phyloP scores from a whole-genome alignment of 2,888 invertebrate genomes.

The Germaria angustata region DNA sequence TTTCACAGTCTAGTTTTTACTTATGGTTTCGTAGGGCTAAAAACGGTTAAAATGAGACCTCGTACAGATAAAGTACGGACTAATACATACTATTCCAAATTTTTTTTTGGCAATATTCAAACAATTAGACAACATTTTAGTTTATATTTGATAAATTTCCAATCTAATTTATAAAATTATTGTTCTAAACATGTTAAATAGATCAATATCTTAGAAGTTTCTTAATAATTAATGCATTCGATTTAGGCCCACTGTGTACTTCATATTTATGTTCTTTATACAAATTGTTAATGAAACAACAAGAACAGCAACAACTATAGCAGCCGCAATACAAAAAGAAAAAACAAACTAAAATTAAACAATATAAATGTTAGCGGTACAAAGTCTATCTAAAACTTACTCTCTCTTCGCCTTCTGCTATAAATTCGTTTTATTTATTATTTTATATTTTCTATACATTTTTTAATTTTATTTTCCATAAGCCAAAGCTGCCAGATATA shows the following conservation, averaged over 20 bases:
- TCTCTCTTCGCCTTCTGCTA: slow-evolving; percentile 22
- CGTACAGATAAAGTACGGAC: no score
- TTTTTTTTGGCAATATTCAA: no score
- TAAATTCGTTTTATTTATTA: slow-evolving; percentile 25
- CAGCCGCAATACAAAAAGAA: slow-evolving; percentile 1
- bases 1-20: no score
- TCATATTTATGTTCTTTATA: slow-evolving; percentile 26
- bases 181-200: no score
- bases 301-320: not conserved
- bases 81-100: no score
- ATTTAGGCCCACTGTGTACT: not conserved
- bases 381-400: slow-evolving; percentile 53
- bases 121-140: no score
- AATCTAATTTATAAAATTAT: no score
- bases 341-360: slow-evolving; percentile 39
- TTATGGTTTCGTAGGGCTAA: no score
- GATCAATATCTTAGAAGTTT: not conserved
- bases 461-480: not conserved
- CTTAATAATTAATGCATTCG: not conserved
- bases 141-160: no score
- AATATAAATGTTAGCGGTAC: slow-evolving; percentile 59
- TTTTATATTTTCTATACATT: not conserved
- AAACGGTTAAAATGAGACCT: no score
- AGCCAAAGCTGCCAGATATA: slow-evolving; percentile 11
- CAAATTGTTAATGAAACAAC: slow-evolving; percentile 38